A percentile compares a stretch with the other conserved stretches of the same genome.
phyloP scores from a whole-genome alignment of 2,797 vertebrate genomes.

The Sebastes kiyomatsui region DNA sequence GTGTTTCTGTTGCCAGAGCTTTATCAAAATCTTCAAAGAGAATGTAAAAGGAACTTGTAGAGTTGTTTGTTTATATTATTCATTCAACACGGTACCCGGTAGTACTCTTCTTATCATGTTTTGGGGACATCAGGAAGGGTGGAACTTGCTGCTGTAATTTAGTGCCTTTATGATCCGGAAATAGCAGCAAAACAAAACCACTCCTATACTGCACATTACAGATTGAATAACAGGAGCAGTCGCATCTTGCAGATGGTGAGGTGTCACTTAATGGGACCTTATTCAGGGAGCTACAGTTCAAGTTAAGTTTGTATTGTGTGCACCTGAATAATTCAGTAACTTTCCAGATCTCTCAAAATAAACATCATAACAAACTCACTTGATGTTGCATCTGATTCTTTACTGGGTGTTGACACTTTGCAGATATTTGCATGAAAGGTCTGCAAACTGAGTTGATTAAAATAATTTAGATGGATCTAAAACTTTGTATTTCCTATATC shows the following conservation, averaged over 20 bases:
- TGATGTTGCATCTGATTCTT: background rate
- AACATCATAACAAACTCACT: background rate
- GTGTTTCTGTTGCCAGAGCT: background rate
- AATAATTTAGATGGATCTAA: background rate
- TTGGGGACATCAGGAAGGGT: conserved; percentile 58
- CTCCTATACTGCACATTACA: background rate
- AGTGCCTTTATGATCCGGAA: conserved; percentile 49
- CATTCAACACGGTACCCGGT: conserved; percentile 1
- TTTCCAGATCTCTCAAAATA: no score
- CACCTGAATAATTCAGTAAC: background rate
- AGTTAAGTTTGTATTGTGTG: background rate
- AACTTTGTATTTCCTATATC: background rate
- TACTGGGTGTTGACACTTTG: background rate
- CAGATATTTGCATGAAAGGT: background rate
- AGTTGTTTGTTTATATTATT: conserved; percentile 24
- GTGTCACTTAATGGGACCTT: background rate
- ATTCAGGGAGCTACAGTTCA: background rate
- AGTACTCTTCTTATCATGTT: conserved; percentile 45
- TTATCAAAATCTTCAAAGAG: background rate
- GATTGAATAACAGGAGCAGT: background rate
- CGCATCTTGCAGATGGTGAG: background rate
- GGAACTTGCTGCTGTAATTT: conserved; percentile 39
- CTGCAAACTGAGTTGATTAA: background rate
- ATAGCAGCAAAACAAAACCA: conserved; percentile 38
- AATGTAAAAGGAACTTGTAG: background rate